Evolutionary conservation across 2,113 vertebrate species (phyloP), one percentile per base, ranked within the genome.

Genomic region (Otolemur garnettii): DNA sequence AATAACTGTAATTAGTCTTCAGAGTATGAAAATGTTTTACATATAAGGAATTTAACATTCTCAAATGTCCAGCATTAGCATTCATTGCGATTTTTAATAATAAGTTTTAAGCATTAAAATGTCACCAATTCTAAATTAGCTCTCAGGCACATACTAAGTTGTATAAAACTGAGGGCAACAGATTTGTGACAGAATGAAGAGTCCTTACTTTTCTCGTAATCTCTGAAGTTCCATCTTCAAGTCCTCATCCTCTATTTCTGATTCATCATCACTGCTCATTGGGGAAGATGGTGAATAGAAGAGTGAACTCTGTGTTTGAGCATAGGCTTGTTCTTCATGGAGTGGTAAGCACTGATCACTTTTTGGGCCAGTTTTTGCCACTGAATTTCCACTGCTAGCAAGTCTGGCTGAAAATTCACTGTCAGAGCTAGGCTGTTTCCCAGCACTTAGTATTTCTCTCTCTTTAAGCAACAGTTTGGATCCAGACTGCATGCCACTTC

Each of bases 191-290:
- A 91, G 45, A 96, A 96, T 57, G 92, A 50, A 97, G 79, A 86
- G 11, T 88, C 90, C 99, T 99, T 98, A 99, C 99, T 99, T 99
- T 97, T 99, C 99, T 97, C 99, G 98, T 68, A 99, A 98, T 96
- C 95, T 98, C 89, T 99, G 99, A 66, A 99, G 98, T 81, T 99
- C 99, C 91, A 96, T 98, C 96, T 98, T 99, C 81, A 99, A 98
- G 82, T 99, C 99, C 94, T 99, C 99, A 89, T 99, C 99, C 96
- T 99, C 99, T 91, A 99, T 97, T 96, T 99, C 99, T 17, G 99
- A 99, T 82, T 99, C 99, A 94, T 99, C 98, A 66, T 99, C 99
- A 81, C 99, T 99, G 33, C 99, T 99, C 98, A 98, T 99, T 30
- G 98, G 98, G 7, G 99, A 99, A 24, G 99, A 99, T 83, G 99